These are phyloP conservation scores for Falco biarmicus DNA, from an alignment of 2,797 vertebrate species.

Conservation along the genomic window DNA sequence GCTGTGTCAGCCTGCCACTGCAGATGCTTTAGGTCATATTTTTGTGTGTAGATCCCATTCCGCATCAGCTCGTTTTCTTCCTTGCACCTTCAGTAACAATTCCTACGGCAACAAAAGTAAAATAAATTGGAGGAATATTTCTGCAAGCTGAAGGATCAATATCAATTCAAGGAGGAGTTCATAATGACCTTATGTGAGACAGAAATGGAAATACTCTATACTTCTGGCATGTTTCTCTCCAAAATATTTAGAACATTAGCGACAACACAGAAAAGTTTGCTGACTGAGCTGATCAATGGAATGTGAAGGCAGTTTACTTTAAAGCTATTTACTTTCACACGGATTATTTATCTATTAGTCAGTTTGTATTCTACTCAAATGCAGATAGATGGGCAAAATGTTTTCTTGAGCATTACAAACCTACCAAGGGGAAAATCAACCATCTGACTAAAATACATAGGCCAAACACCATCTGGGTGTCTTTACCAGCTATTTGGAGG, in stretches of 20 bases:
- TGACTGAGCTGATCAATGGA: constrained; percentile 82
- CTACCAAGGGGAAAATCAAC: constrained; percentile 80
- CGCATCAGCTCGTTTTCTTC: constrained; percentile 56
- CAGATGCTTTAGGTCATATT: background rate
- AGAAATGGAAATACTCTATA: constrained; percentile 72
- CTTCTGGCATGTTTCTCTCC: constrained; percentile 73
- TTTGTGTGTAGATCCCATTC: constrained; percentile 51
- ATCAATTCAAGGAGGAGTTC: constrained; percentile 74
- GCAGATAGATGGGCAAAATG: constrained; percentile 81
- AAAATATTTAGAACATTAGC: constrained; percentile 80
- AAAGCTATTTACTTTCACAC: constrained; percentile 81
- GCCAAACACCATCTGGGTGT: constrained; percentile 76
- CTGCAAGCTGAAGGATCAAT: constrained; percentile 72
- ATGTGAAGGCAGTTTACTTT: constrained; percentile 84
- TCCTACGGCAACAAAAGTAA: constrained; percentile 58
- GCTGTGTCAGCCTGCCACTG: constrained; percentile 47
- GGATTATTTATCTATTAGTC: constrained; percentile 83
- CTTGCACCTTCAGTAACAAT: constrained; percentile 60
- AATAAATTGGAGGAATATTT: constrained; percentile 68
- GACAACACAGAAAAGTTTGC: constrained; percentile 78
- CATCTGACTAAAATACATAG: constrained; percentile 77
- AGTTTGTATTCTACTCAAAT: constrained; percentile 82
- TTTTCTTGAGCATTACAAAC: constrained; percentile 80
- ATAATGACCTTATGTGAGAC: constrained; percentile 67
- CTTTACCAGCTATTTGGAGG: constrained; percentile 74